phyloP scores from a whole-genome alignment of 2,888 invertebrate species.

The Ormyrus pomaceus region DNA sequence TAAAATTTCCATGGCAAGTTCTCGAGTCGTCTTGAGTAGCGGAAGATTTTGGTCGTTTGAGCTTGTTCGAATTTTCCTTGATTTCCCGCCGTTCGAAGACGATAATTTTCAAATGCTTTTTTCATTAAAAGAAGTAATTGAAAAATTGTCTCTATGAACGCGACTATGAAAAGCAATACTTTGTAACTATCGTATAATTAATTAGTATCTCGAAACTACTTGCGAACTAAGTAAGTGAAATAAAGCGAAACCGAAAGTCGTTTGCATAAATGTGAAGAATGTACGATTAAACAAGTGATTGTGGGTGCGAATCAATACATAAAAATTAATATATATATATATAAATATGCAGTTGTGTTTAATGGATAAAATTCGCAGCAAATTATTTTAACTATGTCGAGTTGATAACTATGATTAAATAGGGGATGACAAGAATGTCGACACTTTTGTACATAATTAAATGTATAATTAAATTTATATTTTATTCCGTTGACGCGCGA shows the following conservation, averaged over 20 bases:
- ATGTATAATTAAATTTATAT: conserved; percentile 52
- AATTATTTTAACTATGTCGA: conserved; percentile 21
- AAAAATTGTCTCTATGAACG: conserved; percentile 26
- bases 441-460: conserved; percentile 60
- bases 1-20: conserved; percentile 30
- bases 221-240: conserved; percentile 56
- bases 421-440: conserved; percentile 52
- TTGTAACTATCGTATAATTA: conserved; percentile 78
- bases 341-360: conserved; percentile 49
- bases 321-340: conserved; percentile 60
- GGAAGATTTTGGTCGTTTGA: conserved; percentile 13
- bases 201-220: conserved; percentile 59
- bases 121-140: conserved; percentile 11
- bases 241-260: conserved; percentile 55
- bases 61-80: conserved; percentile 56
- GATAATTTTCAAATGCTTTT: conserved; percentile 8
- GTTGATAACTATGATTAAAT: conserved; percentile 33
- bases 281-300: conserved; percentile 47
- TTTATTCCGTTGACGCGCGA: conserved; percentile 48
- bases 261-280: conserved; percentile 46
- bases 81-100: conserved; percentile 45
- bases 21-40: conserved; percentile 26
- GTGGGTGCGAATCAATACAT: conserved; percentile 47
- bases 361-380: conserved; percentile 45
- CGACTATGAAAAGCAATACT: conserved; percentile 81